Conservation (phyloP, 2,797 vertebrate species). For the Acipenser ruthenus region DNA sequence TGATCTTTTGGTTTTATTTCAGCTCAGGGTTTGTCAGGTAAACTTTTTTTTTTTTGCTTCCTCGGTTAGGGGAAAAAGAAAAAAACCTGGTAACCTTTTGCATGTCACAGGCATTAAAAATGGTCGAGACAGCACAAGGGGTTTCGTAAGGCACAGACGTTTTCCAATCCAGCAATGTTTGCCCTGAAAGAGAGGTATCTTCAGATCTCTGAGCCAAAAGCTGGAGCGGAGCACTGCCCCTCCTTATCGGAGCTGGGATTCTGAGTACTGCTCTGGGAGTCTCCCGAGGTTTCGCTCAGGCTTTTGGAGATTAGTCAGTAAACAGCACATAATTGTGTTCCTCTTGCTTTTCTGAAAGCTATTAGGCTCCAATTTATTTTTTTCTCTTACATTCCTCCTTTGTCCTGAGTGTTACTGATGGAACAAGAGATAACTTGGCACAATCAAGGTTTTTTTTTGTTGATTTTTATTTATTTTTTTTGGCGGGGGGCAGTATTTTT, state of each 20-base stretch:
- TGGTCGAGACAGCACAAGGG: slow-evolving; percentile 32
- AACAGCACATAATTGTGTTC: slow-evolving; percentile 91
- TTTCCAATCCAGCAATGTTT: slow-evolving; percentile 32
- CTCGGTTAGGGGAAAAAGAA: slow-evolving; percentile 28
- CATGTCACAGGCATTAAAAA: slow-evolving; percentile 44
- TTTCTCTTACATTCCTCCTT: slow-evolving; percentile 58
- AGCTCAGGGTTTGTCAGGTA: slow-evolving; percentile 46
- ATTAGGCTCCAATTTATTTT: slow-evolving; percentile 80
- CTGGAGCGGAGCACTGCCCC: slow-evolving; percentile 46
- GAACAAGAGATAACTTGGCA: slow-evolving; percentile 50
- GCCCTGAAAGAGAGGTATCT: slow-evolving; percentile 31
- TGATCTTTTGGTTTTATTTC: slow-evolving; percentile 45
- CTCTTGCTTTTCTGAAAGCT: slow-evolving; percentile 81
- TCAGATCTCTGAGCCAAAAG: slow-evolving; percentile 34
- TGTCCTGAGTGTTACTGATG: slow-evolving; percentile 58
- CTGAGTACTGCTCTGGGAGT: slow-evolving; percentile 79
- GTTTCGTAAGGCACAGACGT: slow-evolving; percentile 36
- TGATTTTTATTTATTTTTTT: background rate
- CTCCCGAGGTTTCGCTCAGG: slow-evolving; percentile 79
- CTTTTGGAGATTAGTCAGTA: slow-evolving; percentile 82
- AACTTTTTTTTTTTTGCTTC: slow-evolving; percentile 42
- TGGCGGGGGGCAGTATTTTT: background rate
- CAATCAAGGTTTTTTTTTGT: slow-evolving; percentile 14
- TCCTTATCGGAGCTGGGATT: slow-evolving; percentile 86
- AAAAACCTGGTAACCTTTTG: slow-evolving; percentile 32